These are phyloP conservation scores for Synergus umbraculus DNA, from an alignment of 2,888 invertebrate species.

Conservation along the genomic window DNA sequence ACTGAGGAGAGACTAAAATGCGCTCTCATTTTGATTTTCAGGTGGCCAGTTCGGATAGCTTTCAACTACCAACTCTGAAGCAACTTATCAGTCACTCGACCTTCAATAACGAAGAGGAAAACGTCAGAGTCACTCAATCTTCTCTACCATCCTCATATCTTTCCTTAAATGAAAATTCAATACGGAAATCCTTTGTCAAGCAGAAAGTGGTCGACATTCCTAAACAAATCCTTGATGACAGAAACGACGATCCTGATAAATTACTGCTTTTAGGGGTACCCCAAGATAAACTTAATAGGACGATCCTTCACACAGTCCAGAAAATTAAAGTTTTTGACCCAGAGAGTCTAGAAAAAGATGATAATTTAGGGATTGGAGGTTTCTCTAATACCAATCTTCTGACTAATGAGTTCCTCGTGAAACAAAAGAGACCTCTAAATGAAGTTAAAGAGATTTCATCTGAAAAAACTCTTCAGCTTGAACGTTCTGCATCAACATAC, in stretches of 20 bases:
- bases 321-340: slow-evolving; percentile 7
- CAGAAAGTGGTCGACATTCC: background rate
- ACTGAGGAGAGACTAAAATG: slow-evolving; percentile 48
- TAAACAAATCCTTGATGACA: slow-evolving; percentile 1
- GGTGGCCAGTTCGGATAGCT: slow-evolving; percentile 66
- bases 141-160: background rate
- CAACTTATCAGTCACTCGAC: slow-evolving; percentile 61
- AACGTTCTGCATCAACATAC: slow-evolving; percentile 15
- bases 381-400: slow-evolving; percentile 1
- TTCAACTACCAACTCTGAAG: slow-evolving; percentile 70
- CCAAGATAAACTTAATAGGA: background rate
- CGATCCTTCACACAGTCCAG: slow-evolving; percentile 1
- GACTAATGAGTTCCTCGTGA: background rate
- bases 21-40: slow-evolving; percentile 72
- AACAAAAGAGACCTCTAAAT: background rate
- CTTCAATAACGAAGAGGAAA: background rate
- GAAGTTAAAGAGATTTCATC: background rate
- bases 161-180: background rate
- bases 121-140: background rate
- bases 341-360: background rate
- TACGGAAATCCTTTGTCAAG: background rate
- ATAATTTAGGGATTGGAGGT: background rate
- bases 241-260: background rate
- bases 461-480: background rate
- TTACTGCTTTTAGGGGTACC: background rate